These are phyloP conservation scores for Amiota mariae DNA, from an alignment of 2,888 invertebrate genomes.

Conservation along the genomic window DNA sequence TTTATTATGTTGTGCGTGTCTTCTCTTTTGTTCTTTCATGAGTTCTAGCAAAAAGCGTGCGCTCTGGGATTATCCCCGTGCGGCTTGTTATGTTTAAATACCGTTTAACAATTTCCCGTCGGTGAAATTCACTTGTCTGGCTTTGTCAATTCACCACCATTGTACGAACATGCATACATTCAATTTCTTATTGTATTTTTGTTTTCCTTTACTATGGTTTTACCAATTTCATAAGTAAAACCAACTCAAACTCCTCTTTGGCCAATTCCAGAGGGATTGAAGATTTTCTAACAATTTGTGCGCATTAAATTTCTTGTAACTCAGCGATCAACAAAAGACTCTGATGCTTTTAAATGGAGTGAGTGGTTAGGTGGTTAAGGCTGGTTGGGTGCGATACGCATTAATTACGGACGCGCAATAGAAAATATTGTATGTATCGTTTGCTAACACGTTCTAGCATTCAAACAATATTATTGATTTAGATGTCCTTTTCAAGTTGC, in stretches of 20 bases:
- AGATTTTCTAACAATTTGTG: slow-evolving; percentile 60
- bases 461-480: slow-evolving; percentile 11
- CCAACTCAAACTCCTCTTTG: slow-evolving; percentile 44
- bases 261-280: slow-evolving; percentile 48
- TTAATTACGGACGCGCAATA: slow-evolving; percentile 21
- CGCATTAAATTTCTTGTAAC: slow-evolving; percentile 45
- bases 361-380: background rate
- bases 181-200: slow-evolving; percentile 34
- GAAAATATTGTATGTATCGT: slow-evolving; percentile 10
- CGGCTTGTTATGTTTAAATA: slow-evolving; percentile 61
- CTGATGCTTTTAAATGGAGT: background rate
- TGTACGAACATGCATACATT: slow-evolving; percentile 17
- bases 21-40: background rate
- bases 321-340: slow-evolving; percentile 13
- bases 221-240: slow-evolving; percentile 21
- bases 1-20: background rate
- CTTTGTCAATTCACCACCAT: slow-evolving; percentile 17
- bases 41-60: slow-evolving; percentile 52
- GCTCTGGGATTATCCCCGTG: slow-evolving; percentile 52
- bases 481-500: slow-evolving; percentile 18
- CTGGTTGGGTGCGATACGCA: background rate
- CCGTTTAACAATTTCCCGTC: slow-evolving; percentile 69
- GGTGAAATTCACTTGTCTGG: slow-evolving; percentile 43
- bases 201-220: slow-evolving; percentile 39
- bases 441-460: background rate